Base-by-base conservation (phyloP, 2,113 vertebrate genomes). In the Sialia sialis region DNA sequence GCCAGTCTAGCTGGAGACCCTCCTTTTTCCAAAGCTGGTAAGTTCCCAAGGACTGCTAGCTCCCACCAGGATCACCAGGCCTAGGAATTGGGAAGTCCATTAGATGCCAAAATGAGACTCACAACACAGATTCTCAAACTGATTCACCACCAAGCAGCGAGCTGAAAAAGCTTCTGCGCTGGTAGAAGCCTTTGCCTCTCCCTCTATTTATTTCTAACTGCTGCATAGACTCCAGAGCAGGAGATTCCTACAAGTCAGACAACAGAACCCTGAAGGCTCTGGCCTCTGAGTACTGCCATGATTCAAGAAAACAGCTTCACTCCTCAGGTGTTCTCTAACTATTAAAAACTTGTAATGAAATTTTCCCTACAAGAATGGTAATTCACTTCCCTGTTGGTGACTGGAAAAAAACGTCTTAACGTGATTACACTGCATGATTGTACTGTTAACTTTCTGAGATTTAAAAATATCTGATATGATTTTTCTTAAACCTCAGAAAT, bases 221-320 rank as follows among this genome's bases (percentile, higher is more conserved):
- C 62, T 67, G 74, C 54, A 59, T 0, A 29, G 58, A 27, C 20
- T 72, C 44, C 13, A 8, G 29, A 38, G 14, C 38, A 82, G 62
- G 38, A 84, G 48, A 75, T 16, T 70, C 19, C 32, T 34, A n/a
- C 22, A 41, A 34, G 14, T 44, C 19, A 32, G 32, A 54, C 18
- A 73, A 83, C 12, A 62, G 54, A 84, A 84, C 13, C 12, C 29
- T 49, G 34, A 84, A 56, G 18, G 27, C 59, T 30, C 34, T 26
- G 43, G 48, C 55, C 44, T 75, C 26, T 2, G 0, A 80, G 18
- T 44, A 32, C 5, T 3, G 62, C 32, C 22, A 56, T 0, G 0
- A 67, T 30, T 59, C 49, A 79, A 87, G 29, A 46, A 82, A 89
- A 79, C 46, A 74, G 32, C 30, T 90, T 84, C 30, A 51, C 13